Conservation (phyloP, 2,888 invertebrate species). For the Ctenicera cuprea region DNA sequence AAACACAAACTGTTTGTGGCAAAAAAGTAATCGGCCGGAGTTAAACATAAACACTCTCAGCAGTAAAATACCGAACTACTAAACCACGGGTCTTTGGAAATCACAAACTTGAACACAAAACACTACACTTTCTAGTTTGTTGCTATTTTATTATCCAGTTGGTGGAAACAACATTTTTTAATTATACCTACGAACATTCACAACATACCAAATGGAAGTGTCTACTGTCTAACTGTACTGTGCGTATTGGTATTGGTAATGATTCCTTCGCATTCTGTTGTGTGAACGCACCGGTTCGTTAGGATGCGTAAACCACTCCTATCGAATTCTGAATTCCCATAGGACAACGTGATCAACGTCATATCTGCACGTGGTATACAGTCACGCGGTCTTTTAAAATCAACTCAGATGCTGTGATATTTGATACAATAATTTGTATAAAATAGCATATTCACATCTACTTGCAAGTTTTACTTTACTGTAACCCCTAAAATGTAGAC, state of each 20-base stretch:
- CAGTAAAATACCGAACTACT: neutral
- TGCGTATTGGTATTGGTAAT: slow-evolving; percentile 23
- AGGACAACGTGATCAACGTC: slow-evolving; percentile 53
- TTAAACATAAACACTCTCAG: slow-evolving; percentile 1
- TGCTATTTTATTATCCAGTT: neutral
- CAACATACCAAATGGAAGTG: slow-evolving; percentile 36
- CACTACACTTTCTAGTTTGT: neutral
- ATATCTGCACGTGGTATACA: slow-evolving; percentile 57
- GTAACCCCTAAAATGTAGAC: too few species aligned
- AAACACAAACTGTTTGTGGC: neutral
- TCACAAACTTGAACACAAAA: neutral
- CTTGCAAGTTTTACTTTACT: too few species aligned
- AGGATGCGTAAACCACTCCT: slow-evolving; percentile 63
- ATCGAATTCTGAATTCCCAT: slow-evolving; percentile 55
- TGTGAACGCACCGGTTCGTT: neutral
- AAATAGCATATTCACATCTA: too few species aligned
- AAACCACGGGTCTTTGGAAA: too few species aligned
- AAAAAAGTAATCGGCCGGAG: slow-evolving; percentile 15
- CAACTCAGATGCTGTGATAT: slow-evolving; percentile 10
- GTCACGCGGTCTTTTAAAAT: slow-evolving; percentile 59
- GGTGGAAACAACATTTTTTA: neutral
- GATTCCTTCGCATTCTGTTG: slow-evolving; percentile 5
- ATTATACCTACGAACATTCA: neutral
- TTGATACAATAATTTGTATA: too few species aligned
- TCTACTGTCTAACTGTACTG: slow-evolving; percentile 38